Conservation (phyloP, 2,113 vertebrate species). For the Oncorhynchus clarkii region DNA sequence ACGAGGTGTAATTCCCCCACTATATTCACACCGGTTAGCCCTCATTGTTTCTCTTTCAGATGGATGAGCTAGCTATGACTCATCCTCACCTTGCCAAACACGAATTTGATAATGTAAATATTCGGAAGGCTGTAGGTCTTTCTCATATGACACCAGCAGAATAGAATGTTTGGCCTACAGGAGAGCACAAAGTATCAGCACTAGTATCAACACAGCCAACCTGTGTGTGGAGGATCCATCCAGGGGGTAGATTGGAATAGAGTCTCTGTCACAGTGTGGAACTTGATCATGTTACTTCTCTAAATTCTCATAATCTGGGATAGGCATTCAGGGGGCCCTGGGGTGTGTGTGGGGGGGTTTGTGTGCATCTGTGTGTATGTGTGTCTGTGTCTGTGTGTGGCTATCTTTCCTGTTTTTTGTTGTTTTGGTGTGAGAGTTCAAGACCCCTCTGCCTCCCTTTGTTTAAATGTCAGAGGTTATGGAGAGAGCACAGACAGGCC, state of each 20-base stretch:
- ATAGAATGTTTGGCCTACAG: too few species aligned
- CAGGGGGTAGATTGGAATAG: not conserved
- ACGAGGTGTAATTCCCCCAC: slow-evolving; percentile 1
- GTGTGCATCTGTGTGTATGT: not conserved
- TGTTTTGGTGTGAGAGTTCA: slow-evolving; percentile 52
- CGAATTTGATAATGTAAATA: not conserved
- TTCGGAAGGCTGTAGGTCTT: not conserved
- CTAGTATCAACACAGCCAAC: too few species aligned
- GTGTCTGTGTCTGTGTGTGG: slow-evolving; percentile 12
- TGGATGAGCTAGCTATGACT: not conserved
- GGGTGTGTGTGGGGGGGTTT: slow-evolving; percentile 7
- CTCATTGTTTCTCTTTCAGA: slow-evolving; percentile 19
- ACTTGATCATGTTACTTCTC: not conserved
- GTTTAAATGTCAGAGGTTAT: slow-evolving; percentile 59
- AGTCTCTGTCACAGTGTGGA: not conserved
- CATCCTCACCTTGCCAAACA: slow-evolving; percentile 7
- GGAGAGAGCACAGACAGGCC: slow-evolving; percentile 32
- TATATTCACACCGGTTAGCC: slow-evolving; percentile 9
- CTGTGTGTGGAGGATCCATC: not conserved
- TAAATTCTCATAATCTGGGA: not conserved
- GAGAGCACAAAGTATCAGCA: not conserved
- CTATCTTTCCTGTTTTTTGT: slow-evolving; percentile 52
- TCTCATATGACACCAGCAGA: too few species aligned
- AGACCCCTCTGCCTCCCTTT: slow-evolving; percentile 62
- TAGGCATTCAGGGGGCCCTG: not conserved